A percentile compares a stretch with the other conserved stretches of the same genome.
Conservation (phyloP, 2,888 invertebrate genomes). For the Gastrophysa polygoni region DNA sequence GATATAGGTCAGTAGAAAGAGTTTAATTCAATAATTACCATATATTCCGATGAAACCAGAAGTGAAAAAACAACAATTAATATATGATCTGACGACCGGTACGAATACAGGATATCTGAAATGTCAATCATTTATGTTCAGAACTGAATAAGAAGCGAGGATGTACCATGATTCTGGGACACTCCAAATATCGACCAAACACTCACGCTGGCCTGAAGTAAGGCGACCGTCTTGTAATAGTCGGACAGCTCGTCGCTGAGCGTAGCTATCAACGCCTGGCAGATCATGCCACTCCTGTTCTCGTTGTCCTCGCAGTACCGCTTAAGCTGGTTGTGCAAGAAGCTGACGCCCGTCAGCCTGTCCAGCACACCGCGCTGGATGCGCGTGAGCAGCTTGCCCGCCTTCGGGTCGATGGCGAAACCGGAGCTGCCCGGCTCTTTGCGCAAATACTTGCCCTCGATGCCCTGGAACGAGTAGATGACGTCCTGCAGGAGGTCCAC, state of each 20-base stretch:
- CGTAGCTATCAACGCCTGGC: conserved; percentile 85
- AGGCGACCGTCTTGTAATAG: conserved; percentile 87
- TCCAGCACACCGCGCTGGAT: conserved; percentile 68
- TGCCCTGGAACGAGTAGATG: conserved; percentile 79
- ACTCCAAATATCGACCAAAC: conserved; percentile 12
- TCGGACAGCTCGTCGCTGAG: conserved; percentile 84
- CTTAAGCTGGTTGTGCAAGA: conserved; percentile 76
- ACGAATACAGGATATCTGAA: no score
- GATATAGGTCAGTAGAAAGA: no score
- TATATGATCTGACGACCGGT: no score
- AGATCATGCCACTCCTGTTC: conserved; percentile 71
- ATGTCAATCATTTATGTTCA: no score
- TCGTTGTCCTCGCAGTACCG: conserved; percentile 79
- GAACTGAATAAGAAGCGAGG: no score
- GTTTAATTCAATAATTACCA: no score
- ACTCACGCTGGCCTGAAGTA: conserved; percentile 83
- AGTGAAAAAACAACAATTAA: no score
- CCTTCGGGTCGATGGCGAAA: conserved; percentile 66
- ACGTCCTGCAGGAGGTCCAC: conserved; percentile 60
- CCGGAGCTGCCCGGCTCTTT: conserved; percentile 67
- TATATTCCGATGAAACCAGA: no score
- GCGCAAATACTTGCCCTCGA: conserved; percentile 77
- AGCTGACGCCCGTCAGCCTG: conserved; percentile 85
- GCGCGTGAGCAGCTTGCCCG: conserved; percentile 61
- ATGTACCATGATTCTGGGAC: no score